Evolutionary conservation across 1,140 invertebrate genomes (phyloP).

Genomic region (Bombus vancouverensis): DNA sequence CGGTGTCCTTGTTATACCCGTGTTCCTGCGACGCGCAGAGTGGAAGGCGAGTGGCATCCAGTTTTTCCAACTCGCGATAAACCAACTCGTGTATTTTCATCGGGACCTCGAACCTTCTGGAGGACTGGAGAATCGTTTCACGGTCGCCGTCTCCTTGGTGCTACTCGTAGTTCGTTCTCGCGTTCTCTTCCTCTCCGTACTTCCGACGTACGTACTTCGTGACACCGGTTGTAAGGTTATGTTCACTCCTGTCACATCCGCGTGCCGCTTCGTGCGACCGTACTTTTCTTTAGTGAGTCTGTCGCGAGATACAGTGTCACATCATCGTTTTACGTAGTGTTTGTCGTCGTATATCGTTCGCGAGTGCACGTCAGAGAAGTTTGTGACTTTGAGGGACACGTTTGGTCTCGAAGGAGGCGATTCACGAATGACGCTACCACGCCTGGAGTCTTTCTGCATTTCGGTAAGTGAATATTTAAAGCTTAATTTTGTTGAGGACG

Average conservation of each 20-base stretch:
- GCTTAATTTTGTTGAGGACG: background rate
- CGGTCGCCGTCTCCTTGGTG: background rate
- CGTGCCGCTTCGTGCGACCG: slow-evolving; percentile 29
- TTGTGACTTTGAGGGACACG: background rate
- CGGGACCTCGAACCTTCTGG: no score
- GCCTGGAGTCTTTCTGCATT: background rate
- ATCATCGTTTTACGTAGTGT: no score
- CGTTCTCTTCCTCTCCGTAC: background rate
- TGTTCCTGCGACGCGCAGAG: background rate
- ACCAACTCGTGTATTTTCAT: background rate
- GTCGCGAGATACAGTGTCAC: background rate
- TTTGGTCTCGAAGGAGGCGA: background rate
- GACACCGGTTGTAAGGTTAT: slow-evolving; percentile 33
- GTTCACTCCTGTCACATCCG: slow-evolving; percentile 22
- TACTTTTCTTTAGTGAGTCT: background rate
- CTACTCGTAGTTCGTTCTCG: background rate
- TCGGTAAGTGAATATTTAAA: background rate
- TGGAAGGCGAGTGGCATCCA: background rate
- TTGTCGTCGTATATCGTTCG: background rate
- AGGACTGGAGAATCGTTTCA: slow-evolving; percentile 8
- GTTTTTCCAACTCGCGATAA: background rate
- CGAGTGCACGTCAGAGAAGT: background rate
- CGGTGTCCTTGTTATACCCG: slow-evolving; percentile 7
- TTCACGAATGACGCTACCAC: slow-evolving; percentile 14
- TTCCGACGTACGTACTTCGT: background rate